These are phyloP conservation scores for Lacerta viridis DNA, from an alignment of 2,797 vertebrate species.

Conservation along the genomic window DNA sequence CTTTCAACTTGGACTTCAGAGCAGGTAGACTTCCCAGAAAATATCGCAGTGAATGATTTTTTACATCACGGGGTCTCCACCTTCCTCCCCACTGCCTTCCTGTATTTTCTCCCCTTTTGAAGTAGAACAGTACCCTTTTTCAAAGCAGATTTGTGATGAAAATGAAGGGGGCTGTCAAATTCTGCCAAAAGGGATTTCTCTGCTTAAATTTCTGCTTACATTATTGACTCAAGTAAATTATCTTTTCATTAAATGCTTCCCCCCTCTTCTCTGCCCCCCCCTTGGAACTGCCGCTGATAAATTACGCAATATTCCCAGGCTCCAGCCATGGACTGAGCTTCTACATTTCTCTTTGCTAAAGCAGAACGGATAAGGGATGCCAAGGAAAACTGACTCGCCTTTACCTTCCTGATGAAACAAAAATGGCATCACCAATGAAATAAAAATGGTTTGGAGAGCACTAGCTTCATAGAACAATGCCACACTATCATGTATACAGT, in stretches of 20 bases:
- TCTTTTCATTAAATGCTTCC: conserved; percentile 77
- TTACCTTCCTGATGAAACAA: conserved; percentile 67
- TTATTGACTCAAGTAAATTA: conserved; percentile 77
- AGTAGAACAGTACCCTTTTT: conserved; percentile 65
- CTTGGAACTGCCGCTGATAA: conserved; percentile 61
- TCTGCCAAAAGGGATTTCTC: conserved; percentile 74
- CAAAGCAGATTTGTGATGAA: conserved; percentile 61
- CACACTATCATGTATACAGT: not conserved
- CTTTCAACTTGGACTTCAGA: conserved; percentile 54
- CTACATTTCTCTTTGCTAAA: conserved; percentile 63
- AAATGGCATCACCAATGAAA: conserved; percentile 56
- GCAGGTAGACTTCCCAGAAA: conserved; percentile 67
- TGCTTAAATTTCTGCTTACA: conserved; percentile 70
- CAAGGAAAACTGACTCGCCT: conserved; percentile 66
- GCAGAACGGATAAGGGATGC: conserved; percentile 55
- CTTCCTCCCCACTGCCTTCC: conserved; percentile 4
- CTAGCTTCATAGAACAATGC: conserved; percentile 47
- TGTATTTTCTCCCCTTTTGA: conserved; percentile 52
- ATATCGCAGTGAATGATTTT: conserved; percentile 49
- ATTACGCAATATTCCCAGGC: conserved; percentile 65
- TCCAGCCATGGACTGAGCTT: conserved; percentile 50
- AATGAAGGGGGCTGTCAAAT: conserved; percentile 64
- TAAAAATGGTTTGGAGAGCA: conserved; percentile 64
- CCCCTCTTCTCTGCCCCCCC: conserved; percentile 24
- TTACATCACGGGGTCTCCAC: conserved; percentile 54